Evolutionary conservation across 2,888 invertebrate genomes (phyloP), one percentile per base, ranked within the genome.

Genomic region (Oligia strigilis): DNA sequence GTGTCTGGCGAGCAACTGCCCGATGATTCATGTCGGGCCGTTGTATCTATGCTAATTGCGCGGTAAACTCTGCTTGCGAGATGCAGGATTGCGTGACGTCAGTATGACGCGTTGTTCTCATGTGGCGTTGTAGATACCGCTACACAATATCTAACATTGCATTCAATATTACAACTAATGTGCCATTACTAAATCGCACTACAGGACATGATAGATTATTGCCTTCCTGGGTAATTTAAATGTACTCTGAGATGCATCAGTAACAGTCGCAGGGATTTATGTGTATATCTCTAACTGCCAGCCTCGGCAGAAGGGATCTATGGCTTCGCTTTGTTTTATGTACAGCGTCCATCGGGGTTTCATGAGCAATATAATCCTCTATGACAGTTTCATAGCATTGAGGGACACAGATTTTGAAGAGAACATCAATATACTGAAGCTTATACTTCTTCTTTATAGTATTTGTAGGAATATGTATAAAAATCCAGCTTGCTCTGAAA

Each of bases 291-390:
- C 52, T 74, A 77, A 75, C 73, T 81, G 81, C 72, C 84, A 78
- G 65, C 36, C 64, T 77, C 67, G 67, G 72, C 65, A 64, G 66
- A 81, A 78, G 71, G 77, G 83, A 83, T 81, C 77, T 80, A 77
- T 82, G 70, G 67, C 73, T 80, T 81, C 62, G 76, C 70, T 78
- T 86, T 81, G 77, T 88, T 88, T 86, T 87, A 85, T 79, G 74
- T 72, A 43, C 43, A 40, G 14, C 67, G 75, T 80, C 80, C 77
- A 78, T 81, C 76, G 78, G 73, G 72, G 70, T 83, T 88, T 88
- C 81, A 86, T 77, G 79, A 80, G 72, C 81, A 74, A 84, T 86
- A 76, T 64, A 80, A 77, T 72, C 62, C 70, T 67, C 58, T 64
- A 75, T 83, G 75, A 77, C 73, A 72, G 66, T 74, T 86, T 85